These are phyloP conservation scores for Etheostoma perlongum DNA, from an alignment of 2,797 vertebrate species.

Conservation along the genomic window DNA sequence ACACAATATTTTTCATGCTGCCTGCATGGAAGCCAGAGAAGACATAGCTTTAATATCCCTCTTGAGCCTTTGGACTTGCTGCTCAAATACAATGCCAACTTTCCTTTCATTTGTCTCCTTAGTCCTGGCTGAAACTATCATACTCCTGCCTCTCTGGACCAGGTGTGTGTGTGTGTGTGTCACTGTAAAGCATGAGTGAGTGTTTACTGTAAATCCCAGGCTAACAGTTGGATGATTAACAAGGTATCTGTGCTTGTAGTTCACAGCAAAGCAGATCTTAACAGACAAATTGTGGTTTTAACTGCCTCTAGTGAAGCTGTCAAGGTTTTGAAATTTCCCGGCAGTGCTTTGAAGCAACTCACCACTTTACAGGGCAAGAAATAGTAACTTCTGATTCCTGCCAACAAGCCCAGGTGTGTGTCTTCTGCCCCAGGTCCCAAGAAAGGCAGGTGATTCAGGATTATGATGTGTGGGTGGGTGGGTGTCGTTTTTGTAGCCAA, in stretches of 20 bases:
- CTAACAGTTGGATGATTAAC: constrained; percentile 30
- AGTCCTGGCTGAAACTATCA: constrained; percentile 8
- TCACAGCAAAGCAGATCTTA: not conserved
- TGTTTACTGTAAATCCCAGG: constrained; percentile 39
- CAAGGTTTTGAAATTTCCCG: constrained; percentile 32
- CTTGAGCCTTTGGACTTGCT: constrained; percentile 23
- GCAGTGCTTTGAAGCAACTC: constrained; percentile 29
- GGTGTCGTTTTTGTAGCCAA: not conserved
- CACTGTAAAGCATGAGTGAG: not conserved
- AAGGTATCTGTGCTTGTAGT: constrained; percentile 12
- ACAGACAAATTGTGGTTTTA: constrained; percentile 35
- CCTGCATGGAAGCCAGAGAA: constrained; percentile 19
- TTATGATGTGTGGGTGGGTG: constrained; percentile 8
- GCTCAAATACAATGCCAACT: constrained; percentile 16
- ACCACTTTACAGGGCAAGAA: constrained; percentile 19
- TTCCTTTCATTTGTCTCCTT: constrained; percentile 59
- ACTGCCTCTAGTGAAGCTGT: constrained; percentile 30
- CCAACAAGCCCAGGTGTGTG: constrained; percentile 52
- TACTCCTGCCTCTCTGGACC: constrained; percentile 13
- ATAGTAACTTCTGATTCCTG: constrained; percentile 6
- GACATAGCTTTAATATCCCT: constrained; percentile 3
- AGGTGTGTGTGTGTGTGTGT: constrained; percentile 28
- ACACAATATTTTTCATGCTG: constrained; percentile 19
- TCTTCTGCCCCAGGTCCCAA: constrained; percentile 34
- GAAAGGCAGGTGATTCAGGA: constrained; percentile 31